Percentiles rank a stretch among this genome's conserved stretches.
phyloP scores from a whole-genome alignment of 92 coral and sea anemone genomes.

The Chrysogorgia sp. region DNA sequence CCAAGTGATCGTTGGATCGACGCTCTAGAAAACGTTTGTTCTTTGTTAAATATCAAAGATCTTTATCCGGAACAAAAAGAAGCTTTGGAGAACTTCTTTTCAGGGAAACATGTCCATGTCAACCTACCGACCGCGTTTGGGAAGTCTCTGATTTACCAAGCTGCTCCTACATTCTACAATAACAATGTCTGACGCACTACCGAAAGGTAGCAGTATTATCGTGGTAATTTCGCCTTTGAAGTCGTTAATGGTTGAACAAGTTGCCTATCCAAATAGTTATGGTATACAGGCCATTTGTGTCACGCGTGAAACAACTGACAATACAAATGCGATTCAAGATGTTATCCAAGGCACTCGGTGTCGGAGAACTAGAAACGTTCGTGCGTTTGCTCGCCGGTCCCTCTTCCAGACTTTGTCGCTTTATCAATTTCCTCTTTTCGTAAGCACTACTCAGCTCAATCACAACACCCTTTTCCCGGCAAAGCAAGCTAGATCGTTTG shows the following conservation, averaged over 20 bases:
- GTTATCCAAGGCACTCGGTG: conserved; percentile 62
- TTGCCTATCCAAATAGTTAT: conserved; percentile 38
- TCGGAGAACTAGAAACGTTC: too few species aligned
- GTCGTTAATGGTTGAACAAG: conserved; percentile 73
- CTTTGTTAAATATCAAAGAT: conserved; percentile 15
- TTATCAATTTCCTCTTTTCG: not conserved
- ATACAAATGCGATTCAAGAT: conserved; percentile 72
- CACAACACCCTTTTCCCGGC: not conserved
- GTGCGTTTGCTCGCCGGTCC: too few species aligned
- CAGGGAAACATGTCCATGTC: conserved; percentile 14
- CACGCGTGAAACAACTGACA: conserved; percentile 44
- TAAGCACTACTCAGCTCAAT: not conserved
- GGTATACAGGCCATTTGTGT: conserved; percentile 63
- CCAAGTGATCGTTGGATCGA: conserved; percentile 27
- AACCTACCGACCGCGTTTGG: conserved; percentile 26
- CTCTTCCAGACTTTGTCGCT: too few species aligned
- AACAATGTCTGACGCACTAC: conserved; percentile 55
- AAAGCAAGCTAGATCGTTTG: not conserved
- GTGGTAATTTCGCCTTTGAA: conserved; percentile 73
- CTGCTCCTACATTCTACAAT: conserved; percentile 60
- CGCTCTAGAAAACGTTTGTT: conserved; percentile 27
- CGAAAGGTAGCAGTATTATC: conserved; percentile 56
- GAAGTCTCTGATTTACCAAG: conserved; percentile 43
- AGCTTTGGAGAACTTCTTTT: too few species aligned
- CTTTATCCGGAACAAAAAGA: too few species aligned